Conservation (phyloP, 35 echinoderm and acorn worm species). For the Anneissia japonica region DNA sequence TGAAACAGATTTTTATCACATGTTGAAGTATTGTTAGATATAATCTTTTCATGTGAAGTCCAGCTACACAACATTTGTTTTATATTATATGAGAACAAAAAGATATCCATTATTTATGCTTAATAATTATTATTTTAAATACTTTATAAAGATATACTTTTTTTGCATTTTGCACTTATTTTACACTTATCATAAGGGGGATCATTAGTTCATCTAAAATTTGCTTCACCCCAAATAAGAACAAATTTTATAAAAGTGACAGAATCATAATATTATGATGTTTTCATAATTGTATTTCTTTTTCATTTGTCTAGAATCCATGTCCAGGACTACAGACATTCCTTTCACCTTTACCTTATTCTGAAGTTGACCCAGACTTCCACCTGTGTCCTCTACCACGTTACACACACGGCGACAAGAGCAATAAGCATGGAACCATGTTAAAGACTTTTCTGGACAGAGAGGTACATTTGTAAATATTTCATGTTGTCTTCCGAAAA, state of each 20-base stretch:
- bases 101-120: no score
- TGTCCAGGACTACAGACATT: slow-evolving; percentile 87
- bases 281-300: background rate
- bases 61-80: background rate
- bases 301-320: slow-evolving; percentile 53
- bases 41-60: no score
- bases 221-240: no score
- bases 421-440: slow-evolving; percentile 61
- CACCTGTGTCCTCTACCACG: slow-evolving; percentile 83
- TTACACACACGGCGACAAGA: slow-evolving; percentile 67
- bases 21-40: no score
- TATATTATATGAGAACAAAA: background rate
- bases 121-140: background rate
- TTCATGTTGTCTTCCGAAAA: background rate
- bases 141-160: background rate
- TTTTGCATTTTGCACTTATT: no score
- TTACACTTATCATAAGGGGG: no score
- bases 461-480: slow-evolving; percentile 29
- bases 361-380: slow-evolving; percentile 89
- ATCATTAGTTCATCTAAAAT: no score
- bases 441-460: slow-evolving; percentile 76
- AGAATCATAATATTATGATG: background rate
- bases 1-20: background rate
- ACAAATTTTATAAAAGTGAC: background rate
- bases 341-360: slow-evolving; percentile 79